A percentile compares a stretch with the other conserved stretches of the same genome.
phyloP scores from a whole-genome alignment of 2,113 vertebrate genomes.

The Varanus komodoensis region DNA sequence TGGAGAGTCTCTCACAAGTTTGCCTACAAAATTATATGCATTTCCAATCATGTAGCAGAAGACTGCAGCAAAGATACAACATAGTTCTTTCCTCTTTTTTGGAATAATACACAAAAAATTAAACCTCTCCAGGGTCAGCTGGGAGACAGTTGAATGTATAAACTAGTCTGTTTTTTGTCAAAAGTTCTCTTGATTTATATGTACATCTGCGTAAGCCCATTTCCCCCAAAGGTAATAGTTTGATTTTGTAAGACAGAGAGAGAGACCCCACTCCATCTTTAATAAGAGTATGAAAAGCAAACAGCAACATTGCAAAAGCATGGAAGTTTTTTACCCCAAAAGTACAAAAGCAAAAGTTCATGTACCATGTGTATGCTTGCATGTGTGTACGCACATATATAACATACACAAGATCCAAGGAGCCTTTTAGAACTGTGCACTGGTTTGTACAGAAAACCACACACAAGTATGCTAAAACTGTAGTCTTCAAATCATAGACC shows the following conservation, averaged over 20 bases:
- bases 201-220: slow-evolving; percentile 1
- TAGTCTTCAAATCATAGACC: background rate
- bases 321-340: background rate
- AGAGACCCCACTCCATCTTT: background rate
- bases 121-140: slow-evolving; percentile 8
- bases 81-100: background rate
- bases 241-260: slow-evolving; percentile 1
- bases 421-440: background rate
- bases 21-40: background rate
- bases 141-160: background rate
- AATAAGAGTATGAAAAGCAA: background rate
- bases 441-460: background rate
- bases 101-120: background rate
- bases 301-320: background rate
- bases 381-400: too few species aligned
- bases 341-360: background rate
- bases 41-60: slow-evolving; percentile 1
- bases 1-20: background rate
- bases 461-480: background rate
- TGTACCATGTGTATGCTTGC: too few species aligned
- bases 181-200: slow-evolving; percentile 12
- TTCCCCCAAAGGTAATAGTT: background rate
- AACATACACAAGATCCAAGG: background rate
- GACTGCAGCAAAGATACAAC: background rate
- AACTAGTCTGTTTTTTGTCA: slow-evolving; percentile 20